phyloP scores from a whole-genome alignment of 2,113 vertebrate genomes.

The Pardalotus punctatus region DNA sequence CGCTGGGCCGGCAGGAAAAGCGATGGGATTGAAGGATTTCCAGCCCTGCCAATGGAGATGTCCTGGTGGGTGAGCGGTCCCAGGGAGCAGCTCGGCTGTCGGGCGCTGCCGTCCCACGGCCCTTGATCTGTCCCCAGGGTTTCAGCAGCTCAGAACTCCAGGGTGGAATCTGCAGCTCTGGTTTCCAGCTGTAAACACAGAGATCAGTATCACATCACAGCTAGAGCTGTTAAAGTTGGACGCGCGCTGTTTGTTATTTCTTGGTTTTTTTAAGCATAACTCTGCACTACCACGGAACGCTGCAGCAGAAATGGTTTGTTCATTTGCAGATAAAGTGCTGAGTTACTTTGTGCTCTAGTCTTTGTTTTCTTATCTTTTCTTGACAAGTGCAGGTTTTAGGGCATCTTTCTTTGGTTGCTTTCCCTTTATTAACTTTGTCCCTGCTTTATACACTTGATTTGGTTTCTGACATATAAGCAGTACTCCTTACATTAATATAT shows the following conservation, averaged over 20 bases:
- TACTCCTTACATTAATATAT: background rate
- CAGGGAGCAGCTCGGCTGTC: background rate
- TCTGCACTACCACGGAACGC: background rate
- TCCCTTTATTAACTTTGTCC: background rate
- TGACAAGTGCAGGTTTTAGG: background rate
- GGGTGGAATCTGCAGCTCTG: background rate
- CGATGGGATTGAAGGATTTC: background rate
- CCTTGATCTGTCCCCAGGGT: accelerated
- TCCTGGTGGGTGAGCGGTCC: background rate
- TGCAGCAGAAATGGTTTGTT: background rate
- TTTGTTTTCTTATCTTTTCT: background rate
- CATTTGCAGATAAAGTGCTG: background rate
- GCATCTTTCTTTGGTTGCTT: background rate
- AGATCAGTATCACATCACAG: background rate
- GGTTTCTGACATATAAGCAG: background rate
- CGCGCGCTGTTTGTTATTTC: background rate
- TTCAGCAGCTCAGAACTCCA: background rate
- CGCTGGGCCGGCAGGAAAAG: background rate
- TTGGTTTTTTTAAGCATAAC: background rate
- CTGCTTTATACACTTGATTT: background rate
- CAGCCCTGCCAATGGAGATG: background rate
- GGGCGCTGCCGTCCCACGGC: accelerated
- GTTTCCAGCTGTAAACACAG: background rate
- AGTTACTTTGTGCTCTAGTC: background rate
- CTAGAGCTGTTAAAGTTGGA: background rate